Evolutionary conservation across 2,888 invertebrate species (phyloP).

Genomic region (Phania funesta): DNA sequence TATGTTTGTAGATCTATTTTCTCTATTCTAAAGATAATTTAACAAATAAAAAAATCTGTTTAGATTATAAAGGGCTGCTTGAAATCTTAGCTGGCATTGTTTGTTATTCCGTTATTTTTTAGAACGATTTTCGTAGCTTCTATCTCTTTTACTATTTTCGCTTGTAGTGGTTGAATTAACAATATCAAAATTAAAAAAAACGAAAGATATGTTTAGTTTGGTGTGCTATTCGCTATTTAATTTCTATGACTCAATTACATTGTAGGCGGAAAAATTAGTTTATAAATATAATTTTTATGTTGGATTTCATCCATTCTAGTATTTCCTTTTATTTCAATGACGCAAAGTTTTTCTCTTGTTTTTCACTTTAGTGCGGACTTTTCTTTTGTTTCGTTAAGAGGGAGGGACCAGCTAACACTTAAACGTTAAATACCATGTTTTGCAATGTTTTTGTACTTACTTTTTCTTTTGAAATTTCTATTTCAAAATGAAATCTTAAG

Average conservation of each 20-base stretch:
- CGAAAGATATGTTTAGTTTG: constrained; percentile 45
- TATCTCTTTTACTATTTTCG: not conserved
- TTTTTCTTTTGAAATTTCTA: constrained; percentile 3
- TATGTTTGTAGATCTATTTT: too few species aligned
- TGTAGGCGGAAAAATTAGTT: constrained; percentile 45
- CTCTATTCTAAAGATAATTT: not conserved
- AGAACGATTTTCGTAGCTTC: too few species aligned
- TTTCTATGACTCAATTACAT: constrained; percentile 57
- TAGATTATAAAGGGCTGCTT: constrained; percentile 34
- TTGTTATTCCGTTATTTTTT: constrained; percentile 11
- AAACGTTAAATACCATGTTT: constrained; percentile 49
- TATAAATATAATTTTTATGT: constrained; percentile 5
- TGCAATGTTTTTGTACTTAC: not conserved
- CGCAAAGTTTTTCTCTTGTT: not conserved
- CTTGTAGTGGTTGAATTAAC: not conserved
- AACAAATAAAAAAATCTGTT: not conserved
- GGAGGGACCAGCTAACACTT: constrained; percentile 12
- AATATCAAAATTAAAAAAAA: constrained; percentile 5
- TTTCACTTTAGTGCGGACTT: constrained; percentile 48
- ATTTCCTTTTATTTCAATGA: not conserved
- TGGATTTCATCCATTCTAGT: too few species aligned
- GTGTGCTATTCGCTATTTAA: constrained; percentile 57
- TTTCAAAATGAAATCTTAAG: not conserved
- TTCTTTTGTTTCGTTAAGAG: constrained; percentile 8
- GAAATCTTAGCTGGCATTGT: constrained; percentile 5